These are phyloP conservation scores for Drosophila demipolita DNA, from an alignment of 2,888 invertebrate genomes.

Conservation along the genomic window DNA sequence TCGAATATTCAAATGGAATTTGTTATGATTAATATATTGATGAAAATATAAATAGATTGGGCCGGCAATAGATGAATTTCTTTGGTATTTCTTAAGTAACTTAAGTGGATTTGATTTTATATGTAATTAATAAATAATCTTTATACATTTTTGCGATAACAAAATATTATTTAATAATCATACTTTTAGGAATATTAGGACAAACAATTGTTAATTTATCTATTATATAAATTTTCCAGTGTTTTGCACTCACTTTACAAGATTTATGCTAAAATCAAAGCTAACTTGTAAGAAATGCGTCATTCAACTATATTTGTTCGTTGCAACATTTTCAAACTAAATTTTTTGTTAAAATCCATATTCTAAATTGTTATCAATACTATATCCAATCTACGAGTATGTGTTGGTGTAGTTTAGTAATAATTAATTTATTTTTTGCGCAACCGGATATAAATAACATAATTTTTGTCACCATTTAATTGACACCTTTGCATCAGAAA, in stretches of 20 bases:
- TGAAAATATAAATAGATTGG: conserved; percentile 3
- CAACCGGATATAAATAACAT: conserved; percentile 10
- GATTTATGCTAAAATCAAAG: not conserved
- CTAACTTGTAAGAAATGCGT: not conserved
- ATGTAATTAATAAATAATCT: not conserved
- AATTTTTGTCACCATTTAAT: conserved; percentile 34
- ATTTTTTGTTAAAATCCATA: not conserved
- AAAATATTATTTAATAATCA: not conserved
- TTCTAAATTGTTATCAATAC: not conserved
- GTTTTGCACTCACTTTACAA: not conserved
- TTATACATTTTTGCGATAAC: not conserved
- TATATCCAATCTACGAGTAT: not conserved
- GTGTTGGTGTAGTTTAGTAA: too few relatives aligned
- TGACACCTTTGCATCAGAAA: conserved; percentile 26
- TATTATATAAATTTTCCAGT: not conserved
- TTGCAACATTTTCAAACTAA: not conserved
- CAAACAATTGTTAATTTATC: not conserved
- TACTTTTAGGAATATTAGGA: not conserved
- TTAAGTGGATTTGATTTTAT: not conserved
- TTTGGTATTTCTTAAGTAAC: not conserved
- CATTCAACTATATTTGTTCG: not conserved
- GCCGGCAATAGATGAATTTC: too few relatives aligned
- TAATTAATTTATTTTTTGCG: too few relatives aligned
- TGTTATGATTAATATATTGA: not conserved
- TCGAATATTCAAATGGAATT: conserved; percentile 13